Evolutionary conservation across 2,113 vertebrate genomes (phyloP).

Genomic region (Prunella himalayana): DNA sequence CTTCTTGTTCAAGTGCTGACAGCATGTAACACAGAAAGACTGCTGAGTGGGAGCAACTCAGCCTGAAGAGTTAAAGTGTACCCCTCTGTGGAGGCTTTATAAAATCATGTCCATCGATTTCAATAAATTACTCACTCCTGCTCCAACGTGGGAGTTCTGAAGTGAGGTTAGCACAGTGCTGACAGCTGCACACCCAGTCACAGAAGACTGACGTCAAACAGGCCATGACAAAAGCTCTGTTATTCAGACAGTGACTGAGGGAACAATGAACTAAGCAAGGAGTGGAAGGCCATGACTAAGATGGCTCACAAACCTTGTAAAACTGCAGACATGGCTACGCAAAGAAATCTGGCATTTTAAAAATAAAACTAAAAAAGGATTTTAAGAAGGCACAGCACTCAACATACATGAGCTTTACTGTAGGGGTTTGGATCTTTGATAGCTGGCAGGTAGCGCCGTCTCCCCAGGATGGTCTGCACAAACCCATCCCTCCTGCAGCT

Average conservation of each 20-base stretch:
- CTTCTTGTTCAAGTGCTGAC: neutral
- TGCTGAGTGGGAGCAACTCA: neutral
- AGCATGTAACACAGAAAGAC: neutral
- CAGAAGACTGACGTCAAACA: neutral
- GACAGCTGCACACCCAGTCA: neutral
- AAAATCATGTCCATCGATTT: constrained; percentile 13
- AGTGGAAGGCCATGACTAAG: neutral
- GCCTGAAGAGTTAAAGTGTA: constrained; percentile 1
- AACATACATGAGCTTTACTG: constrained; percentile 86
- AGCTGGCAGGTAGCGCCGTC: constrained; percentile 88
- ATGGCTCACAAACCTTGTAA: neutral
- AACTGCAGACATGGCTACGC: neutral
- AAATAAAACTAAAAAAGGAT: neutral
- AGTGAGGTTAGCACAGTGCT: neutral
- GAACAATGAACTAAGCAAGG: neutral
- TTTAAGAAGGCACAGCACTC: neutral
- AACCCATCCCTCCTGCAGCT: constrained; percentile 86
- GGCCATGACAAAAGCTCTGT: constrained; percentile 8
- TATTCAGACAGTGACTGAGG: neutral
- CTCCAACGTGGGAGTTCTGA: neutral
- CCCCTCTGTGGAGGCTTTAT: neutral
- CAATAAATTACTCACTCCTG: constrained; percentile 31
- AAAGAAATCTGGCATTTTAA: neutral
- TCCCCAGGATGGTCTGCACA: constrained; percentile 90
- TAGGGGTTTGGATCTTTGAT: constrained; percentile 85